phyloP scores from a whole-genome alignment of 2,113 vertebrate species.

The Tricholaema leucomelas region DNA sequence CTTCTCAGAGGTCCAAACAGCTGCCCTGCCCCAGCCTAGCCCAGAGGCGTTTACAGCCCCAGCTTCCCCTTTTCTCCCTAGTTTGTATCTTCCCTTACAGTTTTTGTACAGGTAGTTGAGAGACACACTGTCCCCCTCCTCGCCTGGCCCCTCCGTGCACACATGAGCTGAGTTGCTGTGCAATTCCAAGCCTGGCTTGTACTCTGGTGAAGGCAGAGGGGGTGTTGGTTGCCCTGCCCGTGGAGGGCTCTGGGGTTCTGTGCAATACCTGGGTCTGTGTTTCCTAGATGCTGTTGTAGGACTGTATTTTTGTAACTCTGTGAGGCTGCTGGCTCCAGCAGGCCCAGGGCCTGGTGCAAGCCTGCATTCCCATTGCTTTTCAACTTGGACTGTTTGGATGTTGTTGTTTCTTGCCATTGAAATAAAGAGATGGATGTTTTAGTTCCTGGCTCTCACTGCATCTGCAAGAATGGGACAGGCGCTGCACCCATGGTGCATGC shows the following conservation, averaged over 20 bases:
- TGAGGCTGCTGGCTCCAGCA: slow-evolving; percentile 23
- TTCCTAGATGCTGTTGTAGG: slow-evolving; percentile 53
- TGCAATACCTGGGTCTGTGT: slow-evolving; percentile 71
- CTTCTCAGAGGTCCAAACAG: background rate
- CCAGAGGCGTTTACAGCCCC: slow-evolving; percentile 6
- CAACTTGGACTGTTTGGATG: slow-evolving; percentile 57
- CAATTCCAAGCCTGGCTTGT: slow-evolving; percentile 66
- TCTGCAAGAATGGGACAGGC: accelerated
- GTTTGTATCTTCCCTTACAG: slow-evolving; percentile 5
- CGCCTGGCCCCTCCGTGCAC: background rate
- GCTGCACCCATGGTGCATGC: background rate
- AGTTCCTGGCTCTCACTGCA: background rate
- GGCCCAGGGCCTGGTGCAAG: slow-evolving; percentile 3
- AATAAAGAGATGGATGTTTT: slow-evolving; percentile 72
- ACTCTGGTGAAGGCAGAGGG: slow-evolving; percentile 13
- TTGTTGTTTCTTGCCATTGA: slow-evolving; percentile 70
- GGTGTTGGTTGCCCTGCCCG: background rate
- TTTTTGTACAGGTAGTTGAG: slow-evolving; percentile 73
- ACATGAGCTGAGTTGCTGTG: slow-evolving; percentile 66
- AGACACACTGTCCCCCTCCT: slow-evolving; percentile 60
- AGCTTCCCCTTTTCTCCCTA: background rate
- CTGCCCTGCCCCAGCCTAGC: background rate
- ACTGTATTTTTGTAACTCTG: slow-evolving; percentile 68
- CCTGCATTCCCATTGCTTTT: slow-evolving; percentile 31
- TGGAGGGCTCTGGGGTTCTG: slow-evolving; percentile 24